Conservation (phyloP, 1,140 invertebrate genomes). For the Eupristina koningsbergeri region DNA sequence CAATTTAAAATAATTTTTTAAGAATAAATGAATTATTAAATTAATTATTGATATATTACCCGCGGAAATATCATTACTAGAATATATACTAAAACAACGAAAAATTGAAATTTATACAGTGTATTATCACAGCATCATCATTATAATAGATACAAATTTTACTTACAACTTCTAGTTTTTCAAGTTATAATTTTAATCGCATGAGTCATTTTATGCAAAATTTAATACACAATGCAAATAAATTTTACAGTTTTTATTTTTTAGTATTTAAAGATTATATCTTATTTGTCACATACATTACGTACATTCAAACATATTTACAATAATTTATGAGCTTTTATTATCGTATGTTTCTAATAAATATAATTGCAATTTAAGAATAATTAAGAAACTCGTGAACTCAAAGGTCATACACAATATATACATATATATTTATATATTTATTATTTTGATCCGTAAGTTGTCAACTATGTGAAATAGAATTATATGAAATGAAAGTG, state of each 20-base stretch:
- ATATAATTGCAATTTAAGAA: not conserved
- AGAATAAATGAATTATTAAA: too few relatives aligned
- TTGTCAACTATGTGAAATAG: not conserved
- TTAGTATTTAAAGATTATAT: conserved; percentile 5
- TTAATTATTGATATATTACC: not conserved
- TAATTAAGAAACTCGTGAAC: not conserved
- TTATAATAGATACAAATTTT: not conserved
- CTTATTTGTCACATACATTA: not conserved
- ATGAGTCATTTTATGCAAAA: not conserved
- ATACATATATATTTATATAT: too few relatives aligned
- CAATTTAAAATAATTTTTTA: not conserved
- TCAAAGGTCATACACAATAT: not conserved
- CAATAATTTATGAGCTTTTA: not conserved
- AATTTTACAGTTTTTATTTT: not conserved
- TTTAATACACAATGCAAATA: not conserved
- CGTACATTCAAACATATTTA: not conserved
- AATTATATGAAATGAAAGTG: not conserved
- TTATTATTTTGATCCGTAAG: not conserved
- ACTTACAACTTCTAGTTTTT: conserved; percentile 2
- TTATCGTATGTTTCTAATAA: not conserved
- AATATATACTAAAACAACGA: not conserved
- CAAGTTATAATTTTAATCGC: conserved; percentile 3
- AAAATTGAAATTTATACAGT: not conserved
- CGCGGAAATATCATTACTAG: not conserved
- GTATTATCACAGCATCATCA: not conserved